These are phyloP conservation scores for Gastrophysa polygoni DNA, from an alignment of 2,888 invertebrate genomes.

Conservation along the genomic window DNA sequence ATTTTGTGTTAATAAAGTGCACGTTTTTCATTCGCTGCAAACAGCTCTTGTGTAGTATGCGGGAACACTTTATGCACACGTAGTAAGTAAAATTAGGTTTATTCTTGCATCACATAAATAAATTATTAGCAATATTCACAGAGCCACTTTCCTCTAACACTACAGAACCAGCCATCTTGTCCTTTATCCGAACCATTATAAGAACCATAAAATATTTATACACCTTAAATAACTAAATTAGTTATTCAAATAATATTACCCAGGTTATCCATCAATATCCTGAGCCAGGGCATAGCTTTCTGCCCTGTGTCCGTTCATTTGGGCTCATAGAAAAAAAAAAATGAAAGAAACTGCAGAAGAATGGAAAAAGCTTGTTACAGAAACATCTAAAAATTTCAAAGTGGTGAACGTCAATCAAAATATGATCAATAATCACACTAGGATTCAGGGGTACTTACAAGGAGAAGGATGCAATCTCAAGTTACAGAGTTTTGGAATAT, in stretches of 20 bases:
- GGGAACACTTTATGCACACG: slow-evolving; percentile 13
- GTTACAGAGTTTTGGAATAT: no score
- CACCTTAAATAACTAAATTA: no score
- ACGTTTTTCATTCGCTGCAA: slow-evolving; percentile 12
- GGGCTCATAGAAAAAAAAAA: not conserved
- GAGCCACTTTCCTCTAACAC: slow-evolving; percentile 7
- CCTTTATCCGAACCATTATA: no score
- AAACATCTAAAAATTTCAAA: slow-evolving; percentile 3
- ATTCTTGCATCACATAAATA: slow-evolving; percentile 8
- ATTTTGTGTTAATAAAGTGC: slow-evolving; percentile 13
- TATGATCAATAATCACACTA: no score
- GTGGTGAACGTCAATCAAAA: no score
- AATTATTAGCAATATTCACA: slow-evolving; percentile 5
- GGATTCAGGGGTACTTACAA: no score
- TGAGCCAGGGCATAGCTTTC: not conserved
- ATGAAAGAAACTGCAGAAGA: not conserved
- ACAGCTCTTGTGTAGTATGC: slow-evolving; percentile 10
- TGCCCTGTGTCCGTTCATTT: not conserved
- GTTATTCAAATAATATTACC: no score
- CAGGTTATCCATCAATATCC: not conserved
- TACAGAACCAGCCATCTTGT: slow-evolving; percentile 1
- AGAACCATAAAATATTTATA: no score
- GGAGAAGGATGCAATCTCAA: no score
- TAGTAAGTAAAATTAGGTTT: slow-evolving; percentile 8
- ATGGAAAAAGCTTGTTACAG: not conserved